Evolutionary conservation across 2,888 invertebrate species (phyloP).

Genomic region (Amblyjoppa proteus): DNA sequence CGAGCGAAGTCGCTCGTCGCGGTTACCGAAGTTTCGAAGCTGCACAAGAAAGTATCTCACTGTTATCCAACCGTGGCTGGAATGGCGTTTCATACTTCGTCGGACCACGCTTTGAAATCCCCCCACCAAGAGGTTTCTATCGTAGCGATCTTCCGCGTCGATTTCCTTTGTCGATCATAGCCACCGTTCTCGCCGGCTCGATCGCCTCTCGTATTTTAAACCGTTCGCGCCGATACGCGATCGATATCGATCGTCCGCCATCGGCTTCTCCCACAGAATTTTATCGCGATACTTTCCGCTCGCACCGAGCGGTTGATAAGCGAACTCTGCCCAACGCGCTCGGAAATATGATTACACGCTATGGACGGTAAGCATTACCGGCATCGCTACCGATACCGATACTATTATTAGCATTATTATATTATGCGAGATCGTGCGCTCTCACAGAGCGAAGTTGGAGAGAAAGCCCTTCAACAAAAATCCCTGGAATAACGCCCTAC

Average conservation of each 20-base stretch:
- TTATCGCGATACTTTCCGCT: background rate
- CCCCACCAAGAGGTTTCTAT: conserved; percentile 8
- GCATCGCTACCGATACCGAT: no score
- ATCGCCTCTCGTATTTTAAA: conserved; percentile 31
- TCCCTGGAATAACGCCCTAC: no score
- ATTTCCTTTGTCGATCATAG: conserved; percentile 58
- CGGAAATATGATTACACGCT: background rate
- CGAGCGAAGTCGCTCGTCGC: conserved; percentile 29
- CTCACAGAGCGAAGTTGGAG: no score
- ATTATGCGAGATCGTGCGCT: no score
- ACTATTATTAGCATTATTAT: no score
- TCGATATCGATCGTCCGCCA: conserved; percentile 56
- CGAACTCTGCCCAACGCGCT: background rate
- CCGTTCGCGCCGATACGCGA: conserved; percentile 33
- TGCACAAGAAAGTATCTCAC: background rate
- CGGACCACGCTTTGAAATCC: background rate
- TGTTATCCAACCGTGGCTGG: background rate
- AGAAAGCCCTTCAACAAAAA: no score
- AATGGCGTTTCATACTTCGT: background rate
- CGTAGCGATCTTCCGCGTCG: conserved; percentile 52
- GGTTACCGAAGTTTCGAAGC: conserved; percentile 37
- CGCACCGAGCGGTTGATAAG: background rate
- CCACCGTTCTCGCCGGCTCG: conserved; percentile 39
- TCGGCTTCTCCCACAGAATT: conserved; percentile 22
- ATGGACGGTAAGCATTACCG: background rate